phyloP scores from a whole-genome alignment of 1,140 invertebrate genomes.

The Drosophila jambulina region DNA sequence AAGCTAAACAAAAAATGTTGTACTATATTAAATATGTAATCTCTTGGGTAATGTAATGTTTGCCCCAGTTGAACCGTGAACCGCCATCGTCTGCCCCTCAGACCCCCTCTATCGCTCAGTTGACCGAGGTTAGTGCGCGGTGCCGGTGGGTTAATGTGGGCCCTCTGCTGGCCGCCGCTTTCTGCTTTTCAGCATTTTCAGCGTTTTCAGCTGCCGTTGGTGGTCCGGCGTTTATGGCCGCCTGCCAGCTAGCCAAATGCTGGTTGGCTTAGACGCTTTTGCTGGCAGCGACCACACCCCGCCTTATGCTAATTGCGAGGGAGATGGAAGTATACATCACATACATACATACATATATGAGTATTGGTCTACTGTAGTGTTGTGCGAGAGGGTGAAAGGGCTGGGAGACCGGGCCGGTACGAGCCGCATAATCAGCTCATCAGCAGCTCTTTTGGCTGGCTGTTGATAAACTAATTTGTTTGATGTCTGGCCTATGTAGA shows the following conservation, averaged over 20 bases:
- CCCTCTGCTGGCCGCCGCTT: conserved; percentile 30
- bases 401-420: background rate
- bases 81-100: background rate
- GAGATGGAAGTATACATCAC: conserved; percentile 42
- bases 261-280: conserved; percentile 60
- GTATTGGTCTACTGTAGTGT: background rate
- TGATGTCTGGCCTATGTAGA: conserved; percentile 70
- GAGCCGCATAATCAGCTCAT: conserved; percentile 48
- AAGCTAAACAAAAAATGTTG: background rate
- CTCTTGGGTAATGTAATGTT: background rate
- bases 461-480: conserved; percentile 82
- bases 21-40: background rate
- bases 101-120: background rate
- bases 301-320: conserved; percentile 76
- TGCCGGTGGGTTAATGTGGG: conserved; percentile 34
- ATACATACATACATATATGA: background rate
- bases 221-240: conserved; percentile 75
- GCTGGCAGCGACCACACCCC: conserved; percentile 69
- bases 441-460: conserved; percentile 49
- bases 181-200: conserved; percentile 18
- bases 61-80: conserved; percentile 1
- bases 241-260: conserved; percentile 67
- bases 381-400: conserved; percentile 21
- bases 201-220: conserved; percentile 63
- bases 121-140: conserved; percentile 29